A percentile compares a stretch with the other conserved stretches of the same genome.
These are phyloP conservation scores for Eubasilissa splendida DNA, from an alignment of 2,888 invertebrate species.

Conservation along the genomic window DNA sequence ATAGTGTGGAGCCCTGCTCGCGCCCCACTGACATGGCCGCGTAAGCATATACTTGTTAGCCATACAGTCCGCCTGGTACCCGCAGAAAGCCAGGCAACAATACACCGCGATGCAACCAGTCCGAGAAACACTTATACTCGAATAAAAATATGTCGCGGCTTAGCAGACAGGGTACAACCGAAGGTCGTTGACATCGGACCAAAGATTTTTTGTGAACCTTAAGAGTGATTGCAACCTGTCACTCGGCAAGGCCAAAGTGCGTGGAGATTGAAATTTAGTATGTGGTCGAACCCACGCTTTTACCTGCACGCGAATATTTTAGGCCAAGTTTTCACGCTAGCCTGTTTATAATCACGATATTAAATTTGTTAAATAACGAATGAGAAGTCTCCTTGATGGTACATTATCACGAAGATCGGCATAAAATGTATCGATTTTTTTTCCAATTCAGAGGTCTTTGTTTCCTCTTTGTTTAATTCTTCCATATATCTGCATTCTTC, in stretches of 20 bases:
- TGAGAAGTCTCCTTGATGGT: neutral
- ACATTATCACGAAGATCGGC: neutral
- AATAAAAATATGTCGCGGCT: too few relatives aligned
- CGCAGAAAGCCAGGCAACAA: too few relatives aligned
- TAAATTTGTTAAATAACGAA: neutral
- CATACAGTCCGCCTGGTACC: too few relatives aligned
- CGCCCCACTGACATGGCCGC: too few relatives aligned
- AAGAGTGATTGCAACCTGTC: neutral
- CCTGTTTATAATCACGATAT: neutral
- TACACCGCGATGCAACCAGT: too few relatives aligned
- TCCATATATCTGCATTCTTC: too few relatives aligned
- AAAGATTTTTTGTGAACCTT: neutral
- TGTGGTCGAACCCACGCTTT: slow-evolving; percentile 5
- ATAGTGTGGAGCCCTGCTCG: too few relatives aligned
- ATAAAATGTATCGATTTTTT: neutral
- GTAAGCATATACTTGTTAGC: too few relatives aligned
- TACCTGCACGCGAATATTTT: slow-evolving; percentile 16
- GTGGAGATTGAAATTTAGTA: neutral
- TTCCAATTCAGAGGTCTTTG: too few relatives aligned
- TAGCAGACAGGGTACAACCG: neutral
- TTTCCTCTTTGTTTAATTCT: too few relatives aligned
- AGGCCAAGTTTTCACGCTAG: neutral
- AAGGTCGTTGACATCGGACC: neutral
- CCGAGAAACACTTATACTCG: too few relatives aligned
- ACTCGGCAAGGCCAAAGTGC: neutral